Evolutionary conservation across 2,797 vertebrate genomes (phyloP).

Genomic region (Sebastes vulpes): DNA sequence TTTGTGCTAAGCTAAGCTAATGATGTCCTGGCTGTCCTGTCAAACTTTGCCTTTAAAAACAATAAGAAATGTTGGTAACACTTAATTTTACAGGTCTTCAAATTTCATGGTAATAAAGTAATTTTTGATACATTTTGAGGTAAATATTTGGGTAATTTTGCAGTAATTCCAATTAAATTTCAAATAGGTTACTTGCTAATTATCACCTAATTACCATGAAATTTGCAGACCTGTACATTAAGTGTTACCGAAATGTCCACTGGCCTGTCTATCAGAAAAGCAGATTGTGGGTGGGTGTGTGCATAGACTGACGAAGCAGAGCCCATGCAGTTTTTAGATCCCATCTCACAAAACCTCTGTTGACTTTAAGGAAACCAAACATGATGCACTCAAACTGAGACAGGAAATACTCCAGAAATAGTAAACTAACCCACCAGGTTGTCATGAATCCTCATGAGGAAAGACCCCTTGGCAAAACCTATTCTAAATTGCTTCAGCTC

Average conservation of each 20-base stretch:
- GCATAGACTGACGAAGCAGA: not conserved
- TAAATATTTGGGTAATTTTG: too few species aligned
- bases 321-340: slow-evolving; percentile 25
- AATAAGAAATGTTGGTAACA: not conserved
- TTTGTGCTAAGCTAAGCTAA: too few species aligned
- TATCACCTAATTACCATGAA: too few species aligned
- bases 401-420: slow-evolving; percentile 50
- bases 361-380: slow-evolving; percentile 36
- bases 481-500: not conserved
- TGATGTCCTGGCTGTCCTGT: too few species aligned
- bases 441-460: slow-evolving; percentile 37
- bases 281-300: not conserved
- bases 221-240: too few species aligned
- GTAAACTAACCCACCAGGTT: not conserved
- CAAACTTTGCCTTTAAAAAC: not conserved
- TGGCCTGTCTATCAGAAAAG: not conserved
- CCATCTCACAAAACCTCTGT: slow-evolving; percentile 31
- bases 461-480: slow-evolving; percentile 18
- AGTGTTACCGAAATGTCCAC: not conserved
- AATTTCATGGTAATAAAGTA: too few species aligned
- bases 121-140: too few species aligned
- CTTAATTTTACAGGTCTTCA: too few species aligned
- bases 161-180: too few species aligned
- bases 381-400: slow-evolving; percentile 7
- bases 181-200: too few species aligned